Conservation (phyloP, 2,113 vertebrate genomes). For the Anoura caudifer region DNA sequence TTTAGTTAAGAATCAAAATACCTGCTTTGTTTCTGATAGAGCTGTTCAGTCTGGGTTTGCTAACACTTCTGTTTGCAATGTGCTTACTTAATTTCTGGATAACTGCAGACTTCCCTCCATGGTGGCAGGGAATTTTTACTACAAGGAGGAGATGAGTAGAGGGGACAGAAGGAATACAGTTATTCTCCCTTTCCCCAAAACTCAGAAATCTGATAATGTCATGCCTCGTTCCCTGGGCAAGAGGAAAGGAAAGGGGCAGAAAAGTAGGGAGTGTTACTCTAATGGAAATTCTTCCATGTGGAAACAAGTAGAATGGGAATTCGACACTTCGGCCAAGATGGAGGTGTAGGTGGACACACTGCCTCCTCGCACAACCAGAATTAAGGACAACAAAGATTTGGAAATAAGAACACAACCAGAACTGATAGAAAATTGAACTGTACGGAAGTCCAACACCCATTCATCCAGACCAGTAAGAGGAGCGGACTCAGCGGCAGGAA, state of each 20-base stretch:
- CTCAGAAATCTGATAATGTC: neutral
- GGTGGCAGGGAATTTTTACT: neutral
- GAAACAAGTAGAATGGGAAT: too few species aligned
- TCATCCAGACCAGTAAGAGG: too few species aligned
- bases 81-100: neutral
- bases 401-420: too few species aligned
- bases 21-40: neutral
- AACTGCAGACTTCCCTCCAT: neutral
- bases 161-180: neutral
- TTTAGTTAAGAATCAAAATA: neutral
- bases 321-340: too few species aligned
- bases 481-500: too few species aligned
- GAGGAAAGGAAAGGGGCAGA: neutral
- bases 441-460: too few species aligned
- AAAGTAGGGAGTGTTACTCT: neutral
- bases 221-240: neutral
- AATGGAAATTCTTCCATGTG: neutral
- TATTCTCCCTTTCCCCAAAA: neutral
- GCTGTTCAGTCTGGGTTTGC: neutral
- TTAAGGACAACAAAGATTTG: too few species aligned
- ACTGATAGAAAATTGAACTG: too few species aligned
- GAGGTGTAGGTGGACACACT: too few species aligned
- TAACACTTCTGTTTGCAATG: neutral
- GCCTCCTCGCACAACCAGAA: too few species aligned
- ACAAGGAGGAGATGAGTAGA: neutral